Evolutionary conservation across 2,888 invertebrate species (phyloP).

Genomic region (Amaurobius ferox): DNA sequence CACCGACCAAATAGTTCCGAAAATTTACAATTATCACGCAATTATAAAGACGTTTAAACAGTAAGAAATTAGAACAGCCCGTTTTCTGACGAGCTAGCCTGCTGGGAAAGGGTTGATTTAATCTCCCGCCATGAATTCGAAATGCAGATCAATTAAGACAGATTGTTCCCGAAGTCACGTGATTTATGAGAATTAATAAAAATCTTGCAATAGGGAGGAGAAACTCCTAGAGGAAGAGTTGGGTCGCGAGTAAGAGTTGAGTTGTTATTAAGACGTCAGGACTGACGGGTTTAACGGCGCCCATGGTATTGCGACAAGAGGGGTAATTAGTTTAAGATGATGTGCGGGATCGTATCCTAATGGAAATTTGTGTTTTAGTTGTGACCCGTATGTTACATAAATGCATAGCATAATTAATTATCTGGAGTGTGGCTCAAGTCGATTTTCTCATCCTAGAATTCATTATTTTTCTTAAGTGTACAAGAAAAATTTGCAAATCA

Average conservation of each 20-base stretch:
- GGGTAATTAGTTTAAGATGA: not conserved
- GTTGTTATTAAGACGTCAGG: slow-evolving; percentile 62
- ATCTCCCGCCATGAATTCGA: not conserved
- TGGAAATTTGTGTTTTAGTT: too few relatives aligned
- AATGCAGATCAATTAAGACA: not conserved
- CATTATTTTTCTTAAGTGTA: too few relatives aligned
- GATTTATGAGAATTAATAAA: slow-evolving; percentile 68
- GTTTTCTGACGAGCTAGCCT: not conserved
- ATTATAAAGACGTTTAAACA: not conserved
- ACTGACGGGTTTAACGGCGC: slow-evolving; percentile 50
- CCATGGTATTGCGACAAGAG: slow-evolving; percentile 41
- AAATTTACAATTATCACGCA: not conserved
- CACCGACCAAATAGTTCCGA: too few relatives aligned
- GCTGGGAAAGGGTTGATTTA: not conserved
- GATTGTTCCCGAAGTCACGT: slow-evolving; percentile 7
- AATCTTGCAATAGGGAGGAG: slow-evolving; percentile 10
- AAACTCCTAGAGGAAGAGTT: too few relatives aligned
- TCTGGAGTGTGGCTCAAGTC: too few relatives aligned
- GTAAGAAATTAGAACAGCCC: not conserved
- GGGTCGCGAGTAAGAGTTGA: not conserved
- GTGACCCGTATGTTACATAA: too few relatives aligned
- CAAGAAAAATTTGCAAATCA: too few relatives aligned
- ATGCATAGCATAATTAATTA: too few relatives aligned
- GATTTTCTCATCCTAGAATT: too few relatives aligned
- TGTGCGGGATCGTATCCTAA: not conserved